Percentiles rank a stretch among this genome's conserved stretches.
Evolutionary conservation across 2,797 vertebrate species (phyloP).

Genomic region (Acipenser oxyrinchus): DNA sequence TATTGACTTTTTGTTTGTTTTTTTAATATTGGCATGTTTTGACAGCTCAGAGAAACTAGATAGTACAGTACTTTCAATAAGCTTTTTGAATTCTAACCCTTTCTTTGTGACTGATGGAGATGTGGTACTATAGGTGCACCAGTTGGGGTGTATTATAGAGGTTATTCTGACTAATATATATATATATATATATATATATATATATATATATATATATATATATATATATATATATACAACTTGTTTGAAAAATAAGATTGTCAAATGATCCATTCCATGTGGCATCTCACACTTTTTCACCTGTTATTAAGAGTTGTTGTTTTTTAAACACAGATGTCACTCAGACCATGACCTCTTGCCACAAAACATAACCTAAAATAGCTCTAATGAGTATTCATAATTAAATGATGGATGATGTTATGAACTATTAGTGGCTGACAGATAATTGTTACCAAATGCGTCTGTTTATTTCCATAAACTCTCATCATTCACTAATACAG

Average conservation of each 20-base stretch:
- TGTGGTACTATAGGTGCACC: no score
- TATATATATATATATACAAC: no score
- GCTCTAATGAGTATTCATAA: slow-evolving; percentile 53
- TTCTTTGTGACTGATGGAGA: neutral
- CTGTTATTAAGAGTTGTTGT: slow-evolving; percentile 37
- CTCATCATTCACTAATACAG: no score
- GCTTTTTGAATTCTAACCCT: neutral
- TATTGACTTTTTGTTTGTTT: slow-evolving; percentile 30
- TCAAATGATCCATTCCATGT: slow-evolving; percentile 59
- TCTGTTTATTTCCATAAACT: slow-evolving; percentile 14
- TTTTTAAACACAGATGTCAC: slow-evolving; percentile 46
- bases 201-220: no score
- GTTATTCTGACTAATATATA: no score
- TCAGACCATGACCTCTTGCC: slow-evolving; percentile 39
- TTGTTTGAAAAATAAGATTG: no score
- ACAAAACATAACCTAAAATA: slow-evolving; percentile 54
- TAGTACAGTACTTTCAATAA: neutral
- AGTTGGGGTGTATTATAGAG: no score
- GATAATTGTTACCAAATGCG: slow-evolving; percentile 67
- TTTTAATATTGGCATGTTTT: slow-evolving; percentile 47
- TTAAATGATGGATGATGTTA: slow-evolving; percentile 50
- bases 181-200: no score
- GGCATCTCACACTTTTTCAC: slow-evolving; percentile 49
- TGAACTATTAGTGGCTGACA: slow-evolving; percentile 45
- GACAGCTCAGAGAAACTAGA: slow-evolving; percentile 32